Percentiles rank a stretch among this genome's conserved stretches.
Conservation (phyloP, 2,797 vertebrate genomes). For the Periophthalmus magnuspinnatus region DNA sequence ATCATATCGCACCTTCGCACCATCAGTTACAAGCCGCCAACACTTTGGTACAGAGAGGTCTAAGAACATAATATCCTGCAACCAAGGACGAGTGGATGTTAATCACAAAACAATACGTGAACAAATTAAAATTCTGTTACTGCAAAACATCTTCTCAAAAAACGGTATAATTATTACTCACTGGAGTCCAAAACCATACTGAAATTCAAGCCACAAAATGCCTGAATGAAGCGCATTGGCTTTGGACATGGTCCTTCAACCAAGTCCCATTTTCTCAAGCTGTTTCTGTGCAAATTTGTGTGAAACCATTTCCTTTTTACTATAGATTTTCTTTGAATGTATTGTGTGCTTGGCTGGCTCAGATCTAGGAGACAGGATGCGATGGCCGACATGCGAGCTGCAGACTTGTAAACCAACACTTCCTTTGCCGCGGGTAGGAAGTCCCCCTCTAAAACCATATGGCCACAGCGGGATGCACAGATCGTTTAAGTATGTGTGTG, state of each 20-base stretch:
- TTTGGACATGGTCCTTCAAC: background rate
- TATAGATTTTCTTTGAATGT: constrained; percentile 66
- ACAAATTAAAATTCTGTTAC: constrained; percentile 2
- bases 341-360: constrained; percentile 43
- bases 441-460: constrained; percentile 67
- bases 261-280: background rate
- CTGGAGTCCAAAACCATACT: background rate
- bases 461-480: constrained; percentile 62
- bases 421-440: constrained; percentile 66
- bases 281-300: constrained; percentile 26
- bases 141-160: constrained; percentile 9
- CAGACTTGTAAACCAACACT: constrained; percentile 68
- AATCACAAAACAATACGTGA: constrained; percentile 33
- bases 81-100: constrained; percentile 63
- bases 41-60: constrained; percentile 42
- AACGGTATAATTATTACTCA: background rate
- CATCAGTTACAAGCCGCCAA: constrained; percentile 55
- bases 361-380: constrained; percentile 60
- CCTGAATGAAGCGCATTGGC: background rate
- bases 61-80: constrained; percentile 48
- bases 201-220: too few species aligned
- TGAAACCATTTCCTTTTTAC: constrained; percentile 56
- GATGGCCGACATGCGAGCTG: constrained; percentile 64
- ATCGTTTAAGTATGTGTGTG: constrained; percentile 25
- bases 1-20: constrained; percentile 47